phyloP scores from a whole-genome alignment of 53 echinoderm and acorn worm genomes.

The Temnopleurus reevesii region DNA sequence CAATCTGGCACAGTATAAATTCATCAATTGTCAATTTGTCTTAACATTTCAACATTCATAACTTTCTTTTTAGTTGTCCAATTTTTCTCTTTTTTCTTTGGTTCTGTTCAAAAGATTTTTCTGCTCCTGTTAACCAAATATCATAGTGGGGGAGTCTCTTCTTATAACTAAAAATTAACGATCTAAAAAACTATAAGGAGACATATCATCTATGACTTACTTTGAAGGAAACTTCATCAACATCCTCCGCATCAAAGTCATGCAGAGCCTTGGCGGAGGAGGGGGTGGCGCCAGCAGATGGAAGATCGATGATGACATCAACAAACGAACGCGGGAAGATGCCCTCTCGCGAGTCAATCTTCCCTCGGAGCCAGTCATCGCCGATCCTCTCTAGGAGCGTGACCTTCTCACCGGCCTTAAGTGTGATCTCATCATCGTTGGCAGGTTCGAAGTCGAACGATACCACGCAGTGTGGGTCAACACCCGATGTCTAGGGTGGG shows the following conservation, averaged over 20 bases:
- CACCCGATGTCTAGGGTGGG: constrained; percentile 27
- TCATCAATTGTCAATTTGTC: too few relatives aligned
- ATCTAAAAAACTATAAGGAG: too few relatives aligned
- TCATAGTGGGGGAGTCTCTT: too few relatives aligned
- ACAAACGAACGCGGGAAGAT: constrained; percentile 93
- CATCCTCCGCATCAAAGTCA: constrained; percentile 83
- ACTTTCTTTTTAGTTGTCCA: too few relatives aligned
- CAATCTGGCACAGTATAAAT: too few relatives aligned
- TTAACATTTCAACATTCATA: too few relatives aligned
- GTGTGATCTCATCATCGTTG: constrained; percentile 69
- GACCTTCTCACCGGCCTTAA: constrained; percentile 78
- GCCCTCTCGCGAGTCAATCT: constrained; percentile 75
- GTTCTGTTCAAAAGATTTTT: too few relatives aligned
- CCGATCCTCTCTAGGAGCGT: constrained; percentile 82
- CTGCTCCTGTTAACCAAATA: too few relatives aligned
- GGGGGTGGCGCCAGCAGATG: constrained; percentile 42
- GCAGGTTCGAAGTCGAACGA: constrained; percentile 86
- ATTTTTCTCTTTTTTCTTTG: too few relatives aligned
- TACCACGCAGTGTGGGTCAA: constrained; percentile 73
- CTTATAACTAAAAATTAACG: too few relatives aligned
- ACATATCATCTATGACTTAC: too few relatives aligned
- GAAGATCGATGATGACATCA: constrained; percentile 81
- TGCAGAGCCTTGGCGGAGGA: constrained; percentile 74
- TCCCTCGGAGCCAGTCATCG: constrained; percentile 87
- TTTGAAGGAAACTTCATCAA: constrained; percentile 78